Conservation (phyloP, 2,113 vertebrate species). For the Xerus inauris region DNA sequence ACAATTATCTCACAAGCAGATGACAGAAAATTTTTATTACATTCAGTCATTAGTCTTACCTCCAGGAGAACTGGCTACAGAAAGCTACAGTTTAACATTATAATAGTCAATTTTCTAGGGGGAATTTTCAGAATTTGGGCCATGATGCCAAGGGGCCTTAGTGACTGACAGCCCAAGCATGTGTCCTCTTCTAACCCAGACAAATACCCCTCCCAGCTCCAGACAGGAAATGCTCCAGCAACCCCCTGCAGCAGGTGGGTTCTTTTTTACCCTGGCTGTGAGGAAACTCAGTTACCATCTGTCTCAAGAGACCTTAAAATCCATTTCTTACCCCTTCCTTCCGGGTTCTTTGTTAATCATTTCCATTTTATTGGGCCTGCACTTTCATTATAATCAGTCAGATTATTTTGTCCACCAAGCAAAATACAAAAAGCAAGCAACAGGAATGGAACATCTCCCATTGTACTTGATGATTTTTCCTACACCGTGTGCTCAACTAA, state of each 20-base stretch:
- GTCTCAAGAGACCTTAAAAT: neutral
- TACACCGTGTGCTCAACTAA: neutral
- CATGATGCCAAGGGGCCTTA: neutral
- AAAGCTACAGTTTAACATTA: neutral
- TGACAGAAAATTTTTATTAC: neutral
- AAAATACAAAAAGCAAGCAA: neutral
- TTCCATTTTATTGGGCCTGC: conserved; percentile 7
- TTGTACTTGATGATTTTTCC: neutral
- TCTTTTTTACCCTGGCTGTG: neutral
- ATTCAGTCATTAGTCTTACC: neutral
- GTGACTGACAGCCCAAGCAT: neutral
- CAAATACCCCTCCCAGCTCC: neutral
- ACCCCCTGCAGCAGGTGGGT: neutral
- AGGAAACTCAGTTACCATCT: neutral
- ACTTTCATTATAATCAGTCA: neutral
- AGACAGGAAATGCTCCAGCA: neutral
- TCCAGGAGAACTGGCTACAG: neutral
- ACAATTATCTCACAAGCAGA: neutral
- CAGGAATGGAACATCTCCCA: neutral
- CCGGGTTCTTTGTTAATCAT: conserved; percentile 35
- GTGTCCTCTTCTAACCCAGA: neutral
- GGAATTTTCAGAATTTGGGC: neutral
- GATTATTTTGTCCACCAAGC: neutral
- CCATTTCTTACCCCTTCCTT: conserved; percentile 20
- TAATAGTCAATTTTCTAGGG: neutral